Evolutionary conservation across 1,140 invertebrate genomes (phyloP).

Genomic region (Drosophila kanapiae): DNA sequence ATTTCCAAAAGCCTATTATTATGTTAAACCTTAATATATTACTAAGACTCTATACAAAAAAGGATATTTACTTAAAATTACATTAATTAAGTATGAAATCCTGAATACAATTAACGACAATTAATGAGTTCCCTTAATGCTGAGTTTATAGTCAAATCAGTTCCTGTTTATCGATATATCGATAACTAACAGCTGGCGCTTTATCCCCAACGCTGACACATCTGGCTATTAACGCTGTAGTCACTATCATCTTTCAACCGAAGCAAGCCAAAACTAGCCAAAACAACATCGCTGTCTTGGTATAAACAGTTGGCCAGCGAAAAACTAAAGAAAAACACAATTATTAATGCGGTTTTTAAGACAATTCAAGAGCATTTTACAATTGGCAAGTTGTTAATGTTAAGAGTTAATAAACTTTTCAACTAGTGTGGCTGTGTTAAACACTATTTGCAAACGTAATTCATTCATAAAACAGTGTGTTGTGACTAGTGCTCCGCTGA

Average conservation of each 20-base stretch:
- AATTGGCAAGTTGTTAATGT: conserved; percentile 19
- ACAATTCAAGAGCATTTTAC: conserved; percentile 10
- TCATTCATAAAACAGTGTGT: neutral
- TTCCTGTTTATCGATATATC: conserved; percentile 1
- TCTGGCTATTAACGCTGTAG: neutral
- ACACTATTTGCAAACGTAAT: neutral
- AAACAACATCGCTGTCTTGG: neutral
- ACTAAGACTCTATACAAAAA: neutral
- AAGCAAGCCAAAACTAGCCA: neutral
- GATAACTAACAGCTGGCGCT: neutral
- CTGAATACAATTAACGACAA: neutral
- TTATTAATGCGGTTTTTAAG: conserved; percentile 35
- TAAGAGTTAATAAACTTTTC: neutral
- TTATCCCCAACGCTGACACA: no score
- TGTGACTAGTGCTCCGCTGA: neutral
- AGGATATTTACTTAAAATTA: neutral
- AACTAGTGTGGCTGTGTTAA: neutral
- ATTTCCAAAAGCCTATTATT: no score
- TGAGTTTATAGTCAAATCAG: neutral
- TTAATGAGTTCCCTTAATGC: neutral
- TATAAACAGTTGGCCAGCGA: neutral
- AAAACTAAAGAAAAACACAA: neutral
- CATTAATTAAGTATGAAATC: neutral
- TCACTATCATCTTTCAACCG: neutral
- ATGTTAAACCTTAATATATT: neutral